A percentile compares a stretch with the other conserved stretches of the same genome.
Evolutionary conservation across 2,888 invertebrate species (phyloP).

Genomic region (Agrochola circellaris): DNA sequence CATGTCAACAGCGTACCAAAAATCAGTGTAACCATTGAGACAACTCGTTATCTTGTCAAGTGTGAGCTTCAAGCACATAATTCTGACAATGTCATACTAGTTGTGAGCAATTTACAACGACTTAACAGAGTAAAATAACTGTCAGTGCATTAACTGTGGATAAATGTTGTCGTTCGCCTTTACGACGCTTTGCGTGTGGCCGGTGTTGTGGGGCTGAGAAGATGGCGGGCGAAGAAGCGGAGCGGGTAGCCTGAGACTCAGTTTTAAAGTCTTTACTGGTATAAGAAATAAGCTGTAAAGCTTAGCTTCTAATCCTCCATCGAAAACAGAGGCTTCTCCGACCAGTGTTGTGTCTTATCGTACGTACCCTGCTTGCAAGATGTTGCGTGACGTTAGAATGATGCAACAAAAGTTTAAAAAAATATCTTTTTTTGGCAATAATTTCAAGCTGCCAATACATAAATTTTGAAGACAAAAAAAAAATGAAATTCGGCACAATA

Average conservation of each 20-base stretch:
- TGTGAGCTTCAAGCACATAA: constrained; percentile 43
- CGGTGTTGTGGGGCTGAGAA: constrained; percentile 67
- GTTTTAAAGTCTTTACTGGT: no score
- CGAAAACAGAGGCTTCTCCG: no score
- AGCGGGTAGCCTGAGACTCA: constrained; percentile 7
- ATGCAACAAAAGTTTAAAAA: no score
- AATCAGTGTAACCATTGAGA: constrained; percentile 31
- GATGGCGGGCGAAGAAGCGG: background rate
- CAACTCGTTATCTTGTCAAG: constrained; percentile 59
- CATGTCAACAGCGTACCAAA: constrained; percentile 48
- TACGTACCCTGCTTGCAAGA: no score
- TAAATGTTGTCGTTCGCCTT: constrained; percentile 85
- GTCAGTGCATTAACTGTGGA: constrained; percentile 73
- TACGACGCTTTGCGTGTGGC: constrained; percentile 83
- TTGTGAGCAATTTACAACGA: constrained; percentile 61
- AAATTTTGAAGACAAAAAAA: background rate
- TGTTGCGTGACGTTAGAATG: no score
- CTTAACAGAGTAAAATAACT: constrained; percentile 63
- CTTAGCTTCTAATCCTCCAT: no score
- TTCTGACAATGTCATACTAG: constrained; percentile 53
- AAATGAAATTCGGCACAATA: background rate
- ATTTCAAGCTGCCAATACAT: no score
- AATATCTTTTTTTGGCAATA: no score
- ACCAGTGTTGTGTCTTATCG: no score
- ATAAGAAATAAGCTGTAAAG: no score